Evolutionary conservation across 2,113 vertebrate species (phyloP).

Genomic region (Suncus etruscus): DNA sequence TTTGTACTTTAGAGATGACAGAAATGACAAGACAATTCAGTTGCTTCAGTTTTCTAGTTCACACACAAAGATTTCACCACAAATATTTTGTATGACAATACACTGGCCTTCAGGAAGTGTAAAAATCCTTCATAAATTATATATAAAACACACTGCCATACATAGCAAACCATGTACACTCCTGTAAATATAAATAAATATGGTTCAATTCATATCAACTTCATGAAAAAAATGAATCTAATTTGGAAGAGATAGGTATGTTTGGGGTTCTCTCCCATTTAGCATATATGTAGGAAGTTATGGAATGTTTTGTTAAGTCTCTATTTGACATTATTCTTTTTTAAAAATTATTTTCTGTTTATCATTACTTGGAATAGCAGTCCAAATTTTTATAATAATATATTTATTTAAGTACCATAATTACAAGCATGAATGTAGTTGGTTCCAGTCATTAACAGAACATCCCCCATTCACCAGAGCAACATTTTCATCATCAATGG

Average conservation of each 20-base stretch:
- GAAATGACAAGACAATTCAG: background rate
- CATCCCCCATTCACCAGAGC: too few relatives aligned
- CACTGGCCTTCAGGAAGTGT: background rate
- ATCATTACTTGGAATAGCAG: background rate
- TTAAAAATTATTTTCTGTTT: constrained; percentile 10
- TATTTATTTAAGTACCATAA: too few relatives aligned
- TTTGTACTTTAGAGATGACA: background rate
- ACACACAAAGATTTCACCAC: background rate
- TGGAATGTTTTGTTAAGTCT: background rate
- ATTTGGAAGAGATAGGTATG: background rate
- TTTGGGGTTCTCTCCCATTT: background rate
- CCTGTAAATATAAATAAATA: background rate
- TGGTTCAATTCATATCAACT: background rate
- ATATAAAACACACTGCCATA: background rate
- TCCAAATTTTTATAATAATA: background rate
- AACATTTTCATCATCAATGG: too few relatives aligned
- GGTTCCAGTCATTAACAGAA: too few relatives aligned
- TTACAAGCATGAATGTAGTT: too few relatives aligned
- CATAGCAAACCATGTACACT: background rate
- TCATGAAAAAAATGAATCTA: background rate
- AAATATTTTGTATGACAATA: background rate
- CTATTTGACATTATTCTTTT: background rate
- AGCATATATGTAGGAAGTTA: background rate
- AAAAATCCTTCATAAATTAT: background rate
- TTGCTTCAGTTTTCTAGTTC: background rate